phyloP scores from a whole-genome alignment of 2,888 invertebrate genomes.

The Drosophila greeni region DNA sequence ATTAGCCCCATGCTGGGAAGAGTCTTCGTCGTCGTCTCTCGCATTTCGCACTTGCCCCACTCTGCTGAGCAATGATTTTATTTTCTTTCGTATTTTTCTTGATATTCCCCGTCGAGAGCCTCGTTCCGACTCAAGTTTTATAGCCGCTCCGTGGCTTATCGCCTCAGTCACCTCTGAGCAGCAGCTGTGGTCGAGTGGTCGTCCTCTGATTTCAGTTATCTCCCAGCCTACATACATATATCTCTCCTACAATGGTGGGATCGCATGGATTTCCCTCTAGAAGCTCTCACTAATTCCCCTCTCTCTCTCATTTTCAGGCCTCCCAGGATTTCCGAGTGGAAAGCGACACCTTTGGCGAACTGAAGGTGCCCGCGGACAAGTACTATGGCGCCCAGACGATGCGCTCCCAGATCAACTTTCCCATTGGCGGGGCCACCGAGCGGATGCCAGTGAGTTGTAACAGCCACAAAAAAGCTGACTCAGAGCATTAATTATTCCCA shows the following conservation, averaged over 20 bases:
- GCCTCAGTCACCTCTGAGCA: slow-evolving; percentile 25
- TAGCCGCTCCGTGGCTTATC: slow-evolving; percentile 12
- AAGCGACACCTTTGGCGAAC: slow-evolving; percentile 96
- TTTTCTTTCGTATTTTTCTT: background rate
- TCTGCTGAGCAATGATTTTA: slow-evolving; percentile 11
- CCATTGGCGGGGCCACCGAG: slow-evolving; percentile 95
- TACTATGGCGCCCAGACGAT: slow-evolving; percentile 99
- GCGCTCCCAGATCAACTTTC: slow-evolving; percentile 96
- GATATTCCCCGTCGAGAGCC: slow-evolving; percentile 5
- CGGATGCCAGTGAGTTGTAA: slow-evolving; percentile 94
- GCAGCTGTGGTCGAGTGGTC: slow-evolving; percentile 21
- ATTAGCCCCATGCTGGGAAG: slow-evolving; percentile 32
- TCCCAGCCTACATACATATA: slow-evolving; percentile 2
- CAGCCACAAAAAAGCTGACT: no score
- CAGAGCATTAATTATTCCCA: no score
- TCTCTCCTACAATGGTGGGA: slow-evolving; percentile 23
- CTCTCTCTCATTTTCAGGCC: slow-evolving; percentile 55
- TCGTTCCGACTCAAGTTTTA: slow-evolving; percentile 15
- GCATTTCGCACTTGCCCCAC: background rate
- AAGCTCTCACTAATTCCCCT: background rate
- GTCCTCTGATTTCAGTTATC: slow-evolving; percentile 24
- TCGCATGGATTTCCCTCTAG: background rate
- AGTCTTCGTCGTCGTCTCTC: slow-evolving; percentile 2
- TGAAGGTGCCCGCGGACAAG: slow-evolving; percentile 93
- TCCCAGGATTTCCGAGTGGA: slow-evolving; percentile 80